These are phyloP conservation scores for Prionace glauca DNA, from an alignment of 2,797 vertebrate genomes.

Conservation along the genomic window DNA sequence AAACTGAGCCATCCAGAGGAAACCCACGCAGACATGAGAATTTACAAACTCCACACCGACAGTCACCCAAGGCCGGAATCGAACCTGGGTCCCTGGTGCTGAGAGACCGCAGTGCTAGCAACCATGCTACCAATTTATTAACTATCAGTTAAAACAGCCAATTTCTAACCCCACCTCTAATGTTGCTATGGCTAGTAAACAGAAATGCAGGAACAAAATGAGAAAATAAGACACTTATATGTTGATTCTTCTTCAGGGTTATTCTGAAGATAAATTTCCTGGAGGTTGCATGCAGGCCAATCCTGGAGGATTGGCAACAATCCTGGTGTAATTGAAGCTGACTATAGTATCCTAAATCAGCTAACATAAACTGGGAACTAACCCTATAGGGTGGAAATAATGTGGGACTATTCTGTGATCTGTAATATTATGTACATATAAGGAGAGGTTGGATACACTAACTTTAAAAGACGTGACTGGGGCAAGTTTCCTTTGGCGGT, in stretches of 20 bases:
- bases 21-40: no score
- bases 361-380: neutral
- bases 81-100: no score
- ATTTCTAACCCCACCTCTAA: neutral
- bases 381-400: neutral
- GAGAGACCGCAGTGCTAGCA: no score
- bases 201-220: neutral
- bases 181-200: neutral
- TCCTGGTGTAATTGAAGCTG: neutral
- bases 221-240: no score
- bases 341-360: neutral
- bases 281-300: neutral
- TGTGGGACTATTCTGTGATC: no score
- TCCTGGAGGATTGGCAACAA: neutral
- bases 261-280: no score
- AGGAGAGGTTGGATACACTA: neutral
- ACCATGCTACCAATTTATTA: neutral
- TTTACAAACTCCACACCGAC: no score
- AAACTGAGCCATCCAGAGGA: no score
- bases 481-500: neutral
- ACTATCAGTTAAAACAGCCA: neutral
- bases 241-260: no score
- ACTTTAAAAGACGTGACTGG: neutral
- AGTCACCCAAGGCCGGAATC: neutral
- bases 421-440: neutral